Percentiles rank a stretch among this genome's conserved stretches.
Evolutionary conservation across 1,140 invertebrate genomes (phyloP).

Genomic region (Ooceraea biroi): DNA sequence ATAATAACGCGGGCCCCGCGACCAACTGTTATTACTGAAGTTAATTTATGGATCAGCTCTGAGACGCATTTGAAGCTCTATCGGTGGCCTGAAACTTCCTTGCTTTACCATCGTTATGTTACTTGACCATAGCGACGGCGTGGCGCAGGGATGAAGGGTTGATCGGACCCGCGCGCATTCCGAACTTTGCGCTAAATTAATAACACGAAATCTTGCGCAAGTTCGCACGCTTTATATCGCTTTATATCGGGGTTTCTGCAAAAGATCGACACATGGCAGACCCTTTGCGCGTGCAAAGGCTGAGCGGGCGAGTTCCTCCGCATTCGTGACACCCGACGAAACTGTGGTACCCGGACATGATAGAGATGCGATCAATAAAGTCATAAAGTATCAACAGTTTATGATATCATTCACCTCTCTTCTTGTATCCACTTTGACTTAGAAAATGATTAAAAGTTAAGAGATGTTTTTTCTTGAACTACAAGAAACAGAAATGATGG

Average conservation of each 20-base stretch:
- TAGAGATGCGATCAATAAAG: too few species aligned
- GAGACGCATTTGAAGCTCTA: constrained; percentile 53
- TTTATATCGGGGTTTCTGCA: not conserved
- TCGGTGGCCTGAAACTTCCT: constrained; percentile 41
- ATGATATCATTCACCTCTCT: too few species aligned
- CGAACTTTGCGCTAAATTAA: constrained; percentile 24
- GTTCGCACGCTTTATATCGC: not conserved
- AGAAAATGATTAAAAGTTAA: too few species aligned
- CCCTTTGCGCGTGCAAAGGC: too few species aligned
- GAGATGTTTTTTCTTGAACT: too few species aligned
- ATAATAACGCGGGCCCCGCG: constrained; percentile 49
- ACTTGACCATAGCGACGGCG: not conserved
- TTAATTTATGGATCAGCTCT: constrained; percentile 47
- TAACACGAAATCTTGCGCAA: not conserved
- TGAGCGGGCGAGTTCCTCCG: too few species aligned
- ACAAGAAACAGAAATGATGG: too few species aligned
- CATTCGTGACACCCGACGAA: too few species aligned
- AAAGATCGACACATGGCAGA: too few species aligned
- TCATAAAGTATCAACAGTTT: too few species aligned
- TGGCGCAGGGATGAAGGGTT: not conserved
- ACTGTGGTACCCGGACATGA: too few species aligned
- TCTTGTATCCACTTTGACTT: too few species aligned
- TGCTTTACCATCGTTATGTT: constrained; percentile 31
- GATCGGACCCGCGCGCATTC: constrained; percentile 1
- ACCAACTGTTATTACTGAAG: constrained; percentile 49